phyloP scores from a whole-genome alignment of 1,140 invertebrate genomes.

The Temnothorax curvispinosus region DNA sequence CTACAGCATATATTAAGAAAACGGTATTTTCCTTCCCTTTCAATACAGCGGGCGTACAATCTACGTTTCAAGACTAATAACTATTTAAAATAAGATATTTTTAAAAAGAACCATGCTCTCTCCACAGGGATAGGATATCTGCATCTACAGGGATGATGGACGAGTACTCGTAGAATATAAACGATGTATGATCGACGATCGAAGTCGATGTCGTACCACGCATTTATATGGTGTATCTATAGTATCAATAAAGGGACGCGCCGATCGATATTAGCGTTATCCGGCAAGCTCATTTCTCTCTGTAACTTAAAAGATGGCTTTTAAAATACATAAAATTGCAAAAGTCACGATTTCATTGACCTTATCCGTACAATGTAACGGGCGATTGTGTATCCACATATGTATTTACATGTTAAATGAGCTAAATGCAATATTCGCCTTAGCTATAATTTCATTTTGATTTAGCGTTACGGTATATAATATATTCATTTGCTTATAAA shows the following conservation, averaged over 20 bases:
- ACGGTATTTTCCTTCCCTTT: background rate
- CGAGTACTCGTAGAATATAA: conserved; percentile 44
- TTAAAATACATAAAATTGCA: conserved; percentile 19
- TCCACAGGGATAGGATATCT: conserved; percentile 39
- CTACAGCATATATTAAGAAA: conserved; percentile 30
- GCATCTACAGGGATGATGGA: conserved; percentile 39
- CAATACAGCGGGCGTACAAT: background rate
- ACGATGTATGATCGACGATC: conserved; percentile 10
- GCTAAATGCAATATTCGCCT: background rate
- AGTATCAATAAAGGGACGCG: conserved; percentile 3
- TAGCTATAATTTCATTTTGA: background rate
- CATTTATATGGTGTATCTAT: conserved; percentile 19
- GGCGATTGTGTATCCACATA: conserved; percentile 23
- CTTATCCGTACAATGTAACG: background rate
- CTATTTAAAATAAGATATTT: background rate
- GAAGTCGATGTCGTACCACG: conserved; percentile 6
- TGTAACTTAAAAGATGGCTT: conserved; percentile 13
- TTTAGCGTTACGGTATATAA: background rate
- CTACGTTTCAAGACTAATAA: background rate
- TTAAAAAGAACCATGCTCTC: background rate
- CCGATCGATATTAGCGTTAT: conserved; percentile 15
- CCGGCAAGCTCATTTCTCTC: conserved; percentile 2
- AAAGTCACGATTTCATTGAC: background rate
- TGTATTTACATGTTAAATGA: conserved; percentile 29
- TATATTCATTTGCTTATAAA: background rate